These are phyloP conservation scores for Silurus aristotelis DNA, from an alignment of 2,797 vertebrate genomes.

Conservation along the genomic window DNA sequence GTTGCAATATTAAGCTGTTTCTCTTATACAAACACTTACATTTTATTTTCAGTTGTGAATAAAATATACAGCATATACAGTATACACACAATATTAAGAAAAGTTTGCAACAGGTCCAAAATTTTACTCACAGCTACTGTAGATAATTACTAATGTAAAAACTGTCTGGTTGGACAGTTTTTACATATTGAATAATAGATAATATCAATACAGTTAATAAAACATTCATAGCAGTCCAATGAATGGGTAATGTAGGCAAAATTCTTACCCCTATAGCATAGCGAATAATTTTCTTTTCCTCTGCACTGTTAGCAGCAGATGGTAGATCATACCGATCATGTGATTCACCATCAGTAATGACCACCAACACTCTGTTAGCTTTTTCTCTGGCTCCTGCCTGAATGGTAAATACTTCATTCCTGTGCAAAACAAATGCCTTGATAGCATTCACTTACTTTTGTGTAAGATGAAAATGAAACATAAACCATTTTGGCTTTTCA, in stretches of 20 bases:
- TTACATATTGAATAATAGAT: too few species aligned
- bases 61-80: too few species aligned
- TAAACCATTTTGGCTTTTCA: not conserved
- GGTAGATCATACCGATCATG: rapidly evolving
- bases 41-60: too few species aligned
- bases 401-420: conserved; percentile 44
- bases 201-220: too few species aligned
- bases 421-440: conserved; percentile 39
- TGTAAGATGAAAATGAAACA: not conserved
- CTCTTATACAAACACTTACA: too few species aligned
- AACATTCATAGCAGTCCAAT: not conserved
- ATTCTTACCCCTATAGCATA: conserved; percentile 73
- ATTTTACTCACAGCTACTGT: too few species aligned
- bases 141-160: too few species aligned
- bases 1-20: too few species aligned
- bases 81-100: too few species aligned
- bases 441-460: not conserved
- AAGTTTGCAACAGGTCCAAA: too few species aligned
- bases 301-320: rapidly evolving
- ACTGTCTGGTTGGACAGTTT: too few species aligned
- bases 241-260: not conserved
- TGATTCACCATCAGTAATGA: conserved; percentile 74
- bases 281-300: conserved; percentile 49
- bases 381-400: conserved; percentile 15
- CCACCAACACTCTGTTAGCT: conserved; percentile 68